Conservation (phyloP, 2,797 vertebrate genomes). For the Morus bassanus region DNA sequence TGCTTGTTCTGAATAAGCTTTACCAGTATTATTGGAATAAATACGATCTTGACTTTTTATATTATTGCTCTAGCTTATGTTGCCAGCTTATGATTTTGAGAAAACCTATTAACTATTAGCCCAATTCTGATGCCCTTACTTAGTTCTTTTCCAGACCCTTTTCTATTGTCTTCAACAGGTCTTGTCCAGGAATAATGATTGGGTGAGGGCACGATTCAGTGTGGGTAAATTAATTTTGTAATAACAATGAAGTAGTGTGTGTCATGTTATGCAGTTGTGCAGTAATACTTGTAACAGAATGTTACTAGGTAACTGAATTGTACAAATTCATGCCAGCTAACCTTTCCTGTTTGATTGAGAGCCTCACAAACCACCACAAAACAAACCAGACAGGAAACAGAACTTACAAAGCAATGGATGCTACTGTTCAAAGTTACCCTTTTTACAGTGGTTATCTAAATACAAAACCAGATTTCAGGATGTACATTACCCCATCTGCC, state of each 20-base stretch:
- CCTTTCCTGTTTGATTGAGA: neutral
- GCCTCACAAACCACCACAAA: neutral
- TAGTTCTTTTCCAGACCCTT: neutral
- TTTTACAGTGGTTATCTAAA: neutral
- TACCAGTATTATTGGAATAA: neutral
- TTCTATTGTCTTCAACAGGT: neutral
- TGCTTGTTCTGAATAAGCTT: neutral
- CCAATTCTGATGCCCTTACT: too few species aligned
- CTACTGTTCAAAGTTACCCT: neutral
- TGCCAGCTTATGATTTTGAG: neutral
- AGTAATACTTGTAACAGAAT: neutral
- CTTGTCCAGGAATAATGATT: neutral
- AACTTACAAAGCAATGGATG: neutral
- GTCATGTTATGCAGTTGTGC: neutral
- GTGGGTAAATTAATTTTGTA: neutral
- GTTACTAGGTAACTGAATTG: neutral
- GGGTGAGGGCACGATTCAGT: neutral
- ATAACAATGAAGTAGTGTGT: neutral
- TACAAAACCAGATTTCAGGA: neutral
- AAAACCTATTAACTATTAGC: neutral
- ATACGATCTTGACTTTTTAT: neutral
- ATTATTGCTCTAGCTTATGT: neutral
- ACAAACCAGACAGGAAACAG: neutral
- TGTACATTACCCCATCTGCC: neutral
- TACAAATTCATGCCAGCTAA: neutral